Evolutionary conservation across 1,140 invertebrate species (phyloP).

Genomic region (Holotrichia oblita): DNA sequence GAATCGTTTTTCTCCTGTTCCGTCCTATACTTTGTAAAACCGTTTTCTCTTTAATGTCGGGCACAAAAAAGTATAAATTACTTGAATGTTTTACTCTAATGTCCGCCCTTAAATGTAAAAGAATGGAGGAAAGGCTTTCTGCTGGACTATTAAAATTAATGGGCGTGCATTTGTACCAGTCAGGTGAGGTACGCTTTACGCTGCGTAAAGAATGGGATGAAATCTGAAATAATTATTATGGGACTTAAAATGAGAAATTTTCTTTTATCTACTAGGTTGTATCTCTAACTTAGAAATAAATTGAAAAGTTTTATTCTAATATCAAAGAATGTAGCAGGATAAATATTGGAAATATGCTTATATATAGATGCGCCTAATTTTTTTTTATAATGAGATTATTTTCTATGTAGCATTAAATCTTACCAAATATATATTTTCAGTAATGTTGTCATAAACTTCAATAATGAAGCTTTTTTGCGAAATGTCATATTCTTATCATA

Average conservation of each 20-base stretch:
- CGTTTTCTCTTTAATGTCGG: constrained; percentile 32
- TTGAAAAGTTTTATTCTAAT: neutral
- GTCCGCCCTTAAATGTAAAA: constrained; percentile 25
- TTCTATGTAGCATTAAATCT: too few relatives aligned
- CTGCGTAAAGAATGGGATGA: neutral
- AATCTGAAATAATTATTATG: neutral
- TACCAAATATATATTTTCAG: too few relatives aligned
- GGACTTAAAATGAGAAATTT: neutral
- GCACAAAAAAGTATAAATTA: constrained; percentile 22
- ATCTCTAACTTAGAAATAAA: neutral
- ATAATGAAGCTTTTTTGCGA: too few relatives aligned
- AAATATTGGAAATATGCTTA: too few relatives aligned
- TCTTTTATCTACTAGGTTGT: neutral
- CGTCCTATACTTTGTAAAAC: constrained; percentile 16
- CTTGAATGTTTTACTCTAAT: constrained; percentile 18
- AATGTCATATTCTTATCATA: too few relatives aligned
- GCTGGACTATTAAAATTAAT: constrained; percentile 20
- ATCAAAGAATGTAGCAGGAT: too few relatives aligned
- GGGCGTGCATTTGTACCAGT: neutral
- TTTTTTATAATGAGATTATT: too few relatives aligned
- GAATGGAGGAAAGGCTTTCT: neutral
- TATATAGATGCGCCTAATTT: too few relatives aligned
- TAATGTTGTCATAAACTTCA: too few relatives aligned
- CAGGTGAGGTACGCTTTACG: neutral
- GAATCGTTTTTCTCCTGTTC: constrained; percentile 25